Evolutionary conservation across 2,888 invertebrate species (phyloP), one percentile per base, ranked within the genome.

Genomic region (Caenorhabditis sp.): DNA sequence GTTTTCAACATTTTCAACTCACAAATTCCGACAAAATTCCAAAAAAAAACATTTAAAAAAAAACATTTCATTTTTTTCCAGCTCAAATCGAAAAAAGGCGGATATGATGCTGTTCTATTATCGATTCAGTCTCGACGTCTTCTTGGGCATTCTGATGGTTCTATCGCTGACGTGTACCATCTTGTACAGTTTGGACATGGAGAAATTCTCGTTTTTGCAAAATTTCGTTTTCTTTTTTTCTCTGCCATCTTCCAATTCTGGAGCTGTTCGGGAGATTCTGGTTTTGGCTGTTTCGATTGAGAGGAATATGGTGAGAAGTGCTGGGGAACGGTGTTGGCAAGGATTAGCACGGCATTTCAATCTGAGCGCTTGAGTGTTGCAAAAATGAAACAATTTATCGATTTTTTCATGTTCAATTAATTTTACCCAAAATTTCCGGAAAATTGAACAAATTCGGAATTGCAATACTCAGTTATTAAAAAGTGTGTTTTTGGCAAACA

Each of bases 161-260:
- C 20, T 51, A 0, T 74, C 51, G 11, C 40, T 74, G 0, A 1
- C 65, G 15, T 65, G 65, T 26, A 44, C 50, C 4, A 28, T 65
- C 18, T 2, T 65, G 0, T 74, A 60, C 26, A 32, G 58, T 0
- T 8, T 51, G 9, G 64, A 60, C 13, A 24, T 56, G 8, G 65
- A 65, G 3, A n/a, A n/a, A n/a, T n/a, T n/a, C n/a, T n/a, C n/a
- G n/a, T n/a, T n/a, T n/a, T n/a, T n/a, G n/a, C 74, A 65, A 22
- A 60, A 65, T n/a, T 58, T 51, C 9, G 50, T 74, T n/a, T 80
- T 80, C 37, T 68, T 68, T 26, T 26, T 68, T 1, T 55, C 62
- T 2, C 51, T 80, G 4, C 80, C 80, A 0, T 37, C 68, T 1
- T 80, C 80, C 0, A 80, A 80, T 50, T 22, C 72, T 13, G 80